A percentile compares a stretch with the other conserved stretches of the same genome.
Evolutionary conservation across 2,888 invertebrate species (phyloP).

Genomic region (Lasius fuliginosus): DNA sequence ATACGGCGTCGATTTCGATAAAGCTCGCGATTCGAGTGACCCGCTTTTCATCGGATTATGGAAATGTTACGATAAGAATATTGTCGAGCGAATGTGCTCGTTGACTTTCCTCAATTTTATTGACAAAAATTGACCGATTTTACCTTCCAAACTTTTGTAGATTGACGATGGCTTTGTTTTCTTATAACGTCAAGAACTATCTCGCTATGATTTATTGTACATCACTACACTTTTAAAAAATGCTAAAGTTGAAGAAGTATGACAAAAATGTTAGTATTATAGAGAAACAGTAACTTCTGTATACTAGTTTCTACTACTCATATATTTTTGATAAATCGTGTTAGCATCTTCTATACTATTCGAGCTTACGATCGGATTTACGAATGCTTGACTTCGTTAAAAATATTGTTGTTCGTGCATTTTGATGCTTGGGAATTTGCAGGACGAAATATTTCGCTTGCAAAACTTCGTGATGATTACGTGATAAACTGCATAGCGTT

Average conservation of each 20-base stretch:
- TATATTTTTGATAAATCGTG: neutral
- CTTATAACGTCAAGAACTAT: neutral
- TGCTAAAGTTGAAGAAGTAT: neutral
- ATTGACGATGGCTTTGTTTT: neutral
- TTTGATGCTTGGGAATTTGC: constrained; percentile 6
- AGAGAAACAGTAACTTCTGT: neutral
- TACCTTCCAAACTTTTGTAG: neutral
- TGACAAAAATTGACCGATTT: neutral
- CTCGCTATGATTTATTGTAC: neutral
- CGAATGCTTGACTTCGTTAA: neutral
- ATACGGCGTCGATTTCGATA: constrained; percentile 15
- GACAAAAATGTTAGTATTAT: neutral
- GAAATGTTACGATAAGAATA: constrained; percentile 47
- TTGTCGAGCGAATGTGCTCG: constrained; percentile 26
- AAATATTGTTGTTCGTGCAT: neutral
- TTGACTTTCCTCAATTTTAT: constrained; percentile 22
- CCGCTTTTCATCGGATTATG: constrained; percentile 44
- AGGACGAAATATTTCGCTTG: neutral
- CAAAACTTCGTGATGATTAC: constrained; percentile 5
- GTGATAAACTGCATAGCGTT: neutral
- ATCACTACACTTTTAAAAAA: neutral
- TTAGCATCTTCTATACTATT: neutral
- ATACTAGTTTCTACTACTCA: neutral
- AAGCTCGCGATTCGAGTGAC: constrained; percentile 20
- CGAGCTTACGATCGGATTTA: neutral